These are phyloP conservation scores for Leuciscus waleckii DNA, from an alignment of 2,797 vertebrate species.

Conservation along the genomic window DNA sequence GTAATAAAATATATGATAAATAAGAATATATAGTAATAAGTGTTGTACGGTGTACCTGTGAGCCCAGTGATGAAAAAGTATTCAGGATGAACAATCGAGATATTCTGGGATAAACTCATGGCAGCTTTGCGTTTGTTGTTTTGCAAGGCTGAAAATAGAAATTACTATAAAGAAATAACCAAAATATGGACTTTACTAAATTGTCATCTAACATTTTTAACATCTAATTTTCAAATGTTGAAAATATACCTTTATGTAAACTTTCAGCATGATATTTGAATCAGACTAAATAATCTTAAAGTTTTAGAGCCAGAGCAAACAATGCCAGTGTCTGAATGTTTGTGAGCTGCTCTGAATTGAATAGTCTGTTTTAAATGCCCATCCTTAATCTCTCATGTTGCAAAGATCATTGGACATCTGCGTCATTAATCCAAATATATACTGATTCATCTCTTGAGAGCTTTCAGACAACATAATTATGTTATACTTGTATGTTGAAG, in stretches of 20 bases:
- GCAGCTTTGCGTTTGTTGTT: background rate
- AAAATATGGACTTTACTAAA: background rate
- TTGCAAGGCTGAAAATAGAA: conserved; percentile 34
- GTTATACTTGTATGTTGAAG: background rate
- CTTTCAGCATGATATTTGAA: background rate
- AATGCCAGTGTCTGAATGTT: background rate
- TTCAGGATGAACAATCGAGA: conserved; percentile 50
- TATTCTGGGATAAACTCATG: conserved; percentile 35
- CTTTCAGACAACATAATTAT: conserved; percentile 1
- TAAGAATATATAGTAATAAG: conserved; percentile 56
- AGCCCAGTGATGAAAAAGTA: conserved; percentile 59
- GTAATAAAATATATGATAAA: conserved; percentile 50
- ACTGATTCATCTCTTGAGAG: conserved; percentile 3
- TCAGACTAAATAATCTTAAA: background rate
- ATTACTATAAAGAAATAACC: background rate
- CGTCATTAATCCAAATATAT: background rate
- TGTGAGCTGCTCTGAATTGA: background rate
- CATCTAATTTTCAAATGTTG: background rate
- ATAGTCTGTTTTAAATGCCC: background rate
- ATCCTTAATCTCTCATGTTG: background rate
- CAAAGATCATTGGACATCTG: background rate
- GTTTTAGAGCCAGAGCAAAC: background rate
- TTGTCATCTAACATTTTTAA: background rate
- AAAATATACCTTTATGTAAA: background rate
- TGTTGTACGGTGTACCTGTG: conserved; percentile 24